Evolutionary conservation across 2,113 vertebrate genomes (phyloP).

Genomic region (Elaphurus davidianus): DNA sequence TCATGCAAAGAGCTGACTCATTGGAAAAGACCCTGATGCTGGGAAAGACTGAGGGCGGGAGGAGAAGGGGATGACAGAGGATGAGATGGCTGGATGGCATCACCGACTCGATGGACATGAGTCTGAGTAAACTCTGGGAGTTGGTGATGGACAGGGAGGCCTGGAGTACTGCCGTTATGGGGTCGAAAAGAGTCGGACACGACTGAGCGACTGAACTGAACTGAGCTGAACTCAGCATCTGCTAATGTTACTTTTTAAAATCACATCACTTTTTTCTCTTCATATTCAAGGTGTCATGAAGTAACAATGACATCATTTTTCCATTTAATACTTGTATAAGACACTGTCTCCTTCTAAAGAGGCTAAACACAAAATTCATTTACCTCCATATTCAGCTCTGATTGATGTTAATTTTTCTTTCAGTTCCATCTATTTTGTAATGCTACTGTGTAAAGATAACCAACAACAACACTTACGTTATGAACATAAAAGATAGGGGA

Average conservation of each 20-base stretch:
- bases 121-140: not conserved
- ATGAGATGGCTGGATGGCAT: not conserved
- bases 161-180: accelerated
- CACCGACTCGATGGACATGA: not conserved
- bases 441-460: not conserved
- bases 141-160: not conserved
- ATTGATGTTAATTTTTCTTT: not conserved
- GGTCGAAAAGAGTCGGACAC: accelerated
- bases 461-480: not conserved
- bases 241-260: not conserved
- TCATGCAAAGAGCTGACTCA: not conserved
- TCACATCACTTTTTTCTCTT: not conserved
- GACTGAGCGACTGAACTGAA: not conserved
- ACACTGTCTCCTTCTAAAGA: not conserved
- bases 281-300: not conserved
- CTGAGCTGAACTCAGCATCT: not conserved
- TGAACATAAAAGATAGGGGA: not conserved
- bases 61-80: not conserved
- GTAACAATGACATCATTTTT: not conserved
- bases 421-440: not conserved
- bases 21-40: not conserved
- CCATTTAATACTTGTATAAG: not conserved
- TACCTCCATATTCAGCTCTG: not conserved
- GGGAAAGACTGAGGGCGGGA: accelerated
- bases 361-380: not conserved